Evolutionary conservation across 2,113 vertebrate species (phyloP), one percentile per base, ranked within the genome.

Genomic region (Leptocoma aspasia): DNA sequence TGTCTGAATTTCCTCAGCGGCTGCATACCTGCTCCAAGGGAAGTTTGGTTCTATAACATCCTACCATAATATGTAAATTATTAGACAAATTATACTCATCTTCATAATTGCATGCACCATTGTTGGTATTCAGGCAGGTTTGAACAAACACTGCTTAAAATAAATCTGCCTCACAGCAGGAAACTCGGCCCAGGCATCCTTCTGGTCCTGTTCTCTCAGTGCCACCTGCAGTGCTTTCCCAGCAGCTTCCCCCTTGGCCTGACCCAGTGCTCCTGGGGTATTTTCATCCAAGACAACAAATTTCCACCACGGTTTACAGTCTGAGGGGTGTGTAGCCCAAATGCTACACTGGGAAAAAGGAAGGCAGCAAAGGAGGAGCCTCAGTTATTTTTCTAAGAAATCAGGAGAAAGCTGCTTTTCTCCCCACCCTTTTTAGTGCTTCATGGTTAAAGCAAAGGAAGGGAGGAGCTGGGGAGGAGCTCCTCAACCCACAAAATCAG

Each of bases 121-220:
- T 61, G n/a, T 18, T n/a, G 56, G 49, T 37, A 39, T 44, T 47
- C 24, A 5, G n/a, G 59, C 64, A 81, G 42, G 54, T 86, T 15
- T 64, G 82, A 90, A 72, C 70, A 82, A 90, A 85, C 42, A 50
- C 0, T 23, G 50, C 63, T 50, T 49, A n/a, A 79, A 90, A 90
- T 35, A 91, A 79, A 75, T 20, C 68, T 4, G 2, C 47, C 64
- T 59, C 47, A 6, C 30, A 89, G 86, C 7, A 77, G 53, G 35
- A 56, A 90, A 47, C 30, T 20, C 1, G 0, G 30, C 21, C 30
- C 60, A 16, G 0, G 0, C 73, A 54, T 64, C 44, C 65, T 78
- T 24, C 37, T 6, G 35, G 52, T 47, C 31, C 18, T 42, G 57
- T 7, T n/a, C 44, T 77, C 42, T 24, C n/a, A 63, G 86, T 39